Conservation (phyloP, 2,113 vertebrate species). For the Dermatemys mawii region DNA sequence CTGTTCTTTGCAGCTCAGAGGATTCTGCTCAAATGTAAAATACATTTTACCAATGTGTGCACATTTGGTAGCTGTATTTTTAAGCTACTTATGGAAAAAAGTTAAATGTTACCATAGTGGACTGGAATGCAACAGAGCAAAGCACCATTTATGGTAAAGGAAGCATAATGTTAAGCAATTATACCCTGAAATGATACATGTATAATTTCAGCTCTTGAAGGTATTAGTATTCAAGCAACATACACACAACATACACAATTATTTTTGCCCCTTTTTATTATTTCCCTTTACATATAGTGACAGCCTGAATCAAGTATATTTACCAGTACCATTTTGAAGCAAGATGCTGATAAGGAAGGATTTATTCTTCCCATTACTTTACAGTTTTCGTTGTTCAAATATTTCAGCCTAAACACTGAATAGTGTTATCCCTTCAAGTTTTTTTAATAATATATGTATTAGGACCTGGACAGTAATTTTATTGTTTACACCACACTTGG, state of each 20-base stretch:
- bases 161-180: slow-evolving; percentile 16
- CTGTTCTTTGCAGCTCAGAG: slow-evolving; percentile 60
- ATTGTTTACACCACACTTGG: rapidly evolving
- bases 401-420: not conserved
- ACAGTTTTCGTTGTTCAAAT: not conserved
- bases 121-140: slow-evolving; percentile 19
- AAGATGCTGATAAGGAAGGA: not conserved
- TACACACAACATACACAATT: not conserved
- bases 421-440: not conserved
- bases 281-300: rapidly evolving
- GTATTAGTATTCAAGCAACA: not conserved
- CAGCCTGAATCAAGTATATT: not conserved
- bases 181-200: not conserved
- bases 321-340: not conserved
- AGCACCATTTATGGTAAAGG: not conserved
- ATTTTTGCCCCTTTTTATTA: not conserved
- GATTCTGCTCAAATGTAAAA: slow-evolving; percentile 63
- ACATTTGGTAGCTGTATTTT: slow-evolving; percentile 45
- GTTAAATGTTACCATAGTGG: not conserved
- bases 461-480: not conserved
- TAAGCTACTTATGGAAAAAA: slow-evolving; percentile 25
- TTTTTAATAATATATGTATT: not conserved
- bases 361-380: not conserved
- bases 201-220: not conserved
- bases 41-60: slow-evolving; percentile 49